Base-by-base conservation (phyloP, 2,797 vertebrate species). In the Sebastes umbrosus region DNA sequence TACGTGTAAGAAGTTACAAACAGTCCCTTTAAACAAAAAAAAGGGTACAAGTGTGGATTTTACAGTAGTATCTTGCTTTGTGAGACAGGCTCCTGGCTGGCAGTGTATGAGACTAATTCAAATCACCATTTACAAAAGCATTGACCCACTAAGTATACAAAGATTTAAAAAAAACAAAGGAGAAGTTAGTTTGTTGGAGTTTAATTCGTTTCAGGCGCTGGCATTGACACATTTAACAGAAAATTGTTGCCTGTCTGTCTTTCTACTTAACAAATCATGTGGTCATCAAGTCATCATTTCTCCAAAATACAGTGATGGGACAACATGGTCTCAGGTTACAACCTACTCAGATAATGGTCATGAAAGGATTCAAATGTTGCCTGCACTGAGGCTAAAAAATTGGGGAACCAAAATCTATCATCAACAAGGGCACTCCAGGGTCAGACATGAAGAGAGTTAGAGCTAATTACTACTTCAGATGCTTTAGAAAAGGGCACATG, bases 181-280 rank as follows among this genome's bases (percentile, higher is more conserved):
- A 34, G 22, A 22, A 36, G 31, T 70, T 75, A 34, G 80, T 84
- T 84, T 88, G 86, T 79, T 88, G 72, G 85, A 91, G 77, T 95
- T 95, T 92, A 89, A 89, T 93, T 83, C 18, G 20, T 80, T 77
- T 73, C 57, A 79, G 83, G 87, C 71, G 62, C 90, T 89, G 90
- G 89, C 90, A 90, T 75, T 67, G 32, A 90, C 68, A 84, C 77
- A 88, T 87, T 79, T 74, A 67, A 87, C 77, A 91, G 69, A 80
- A 85, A 85, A 72, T 34, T 63, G 8, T 69, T 64, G 58, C 20
- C 68, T 66, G 69, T 75, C 80, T 82, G 64, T 66, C 75, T 83
- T 78, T 78, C 68, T 77, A 11, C 34, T 73, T 54, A 29, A 79
- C 66, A 73, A 75, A 79, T 67, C 36, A 65, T 86, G 70, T 82